These are phyloP conservation scores for Phocides pigmalion DNA, from an alignment of 1,140 invertebrate species.

Conservation along the genomic window DNA sequence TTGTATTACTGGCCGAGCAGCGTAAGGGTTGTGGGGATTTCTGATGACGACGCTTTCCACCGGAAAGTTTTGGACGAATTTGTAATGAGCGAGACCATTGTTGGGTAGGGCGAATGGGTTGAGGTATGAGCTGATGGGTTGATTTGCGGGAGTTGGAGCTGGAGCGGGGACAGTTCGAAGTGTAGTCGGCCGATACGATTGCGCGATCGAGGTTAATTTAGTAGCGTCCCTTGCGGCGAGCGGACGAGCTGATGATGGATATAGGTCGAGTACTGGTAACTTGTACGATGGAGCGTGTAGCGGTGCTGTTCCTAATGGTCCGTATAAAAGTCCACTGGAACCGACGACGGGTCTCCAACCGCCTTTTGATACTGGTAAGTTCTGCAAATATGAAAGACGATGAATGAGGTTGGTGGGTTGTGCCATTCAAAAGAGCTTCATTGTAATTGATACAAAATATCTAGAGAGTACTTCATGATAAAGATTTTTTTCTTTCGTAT, in stretches of 20 bases:
- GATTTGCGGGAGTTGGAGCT: conserved; percentile 51
- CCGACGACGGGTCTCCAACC: conserved; percentile 80
- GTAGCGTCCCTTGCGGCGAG: conserved; percentile 68
- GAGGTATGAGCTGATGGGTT: conserved; percentile 77
- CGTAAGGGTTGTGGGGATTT: conserved; percentile 66
- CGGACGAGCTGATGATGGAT: conserved; percentile 72
- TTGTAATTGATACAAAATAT: too few relatives aligned
- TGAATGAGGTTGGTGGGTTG: too few relatives aligned
- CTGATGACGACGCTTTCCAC: conserved; percentile 58
- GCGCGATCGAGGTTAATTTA: conserved; percentile 78
- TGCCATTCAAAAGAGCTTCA: too few relatives aligned
- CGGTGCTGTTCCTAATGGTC: conserved; percentile 56
- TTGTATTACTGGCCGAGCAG: conserved; percentile 56
- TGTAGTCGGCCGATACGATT: conserved; percentile 76
- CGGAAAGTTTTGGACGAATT: conserved; percentile 70
- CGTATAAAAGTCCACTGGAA: conserved; percentile 62
- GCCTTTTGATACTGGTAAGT: conserved; percentile 69
- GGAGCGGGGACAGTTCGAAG: conserved; percentile 57
- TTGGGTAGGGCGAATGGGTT: conserved; percentile 73
- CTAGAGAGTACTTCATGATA: too few relatives aligned
- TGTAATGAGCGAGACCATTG: conserved; percentile 65
- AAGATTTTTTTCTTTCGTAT: too few relatives aligned
- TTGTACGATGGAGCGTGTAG: conserved; percentile 68
- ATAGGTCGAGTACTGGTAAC: conserved; percentile 58
- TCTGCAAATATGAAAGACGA: conserved; percentile 56